Conservation (phyloP, 2,888 invertebrate genomes). For the Branchipolynoe longqiensis region DNA sequence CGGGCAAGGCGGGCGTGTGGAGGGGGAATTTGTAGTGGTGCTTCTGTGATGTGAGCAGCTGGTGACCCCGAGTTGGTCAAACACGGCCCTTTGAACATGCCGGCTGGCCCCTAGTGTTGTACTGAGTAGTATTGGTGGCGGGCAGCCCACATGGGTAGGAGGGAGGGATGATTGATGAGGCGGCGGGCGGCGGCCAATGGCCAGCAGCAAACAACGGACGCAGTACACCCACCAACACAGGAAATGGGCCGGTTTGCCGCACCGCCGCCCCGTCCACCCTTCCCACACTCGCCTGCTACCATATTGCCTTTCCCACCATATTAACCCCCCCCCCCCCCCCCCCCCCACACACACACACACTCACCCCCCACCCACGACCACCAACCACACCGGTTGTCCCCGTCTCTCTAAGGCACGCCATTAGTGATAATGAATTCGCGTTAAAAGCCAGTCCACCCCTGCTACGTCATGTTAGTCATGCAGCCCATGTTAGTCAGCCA, state of each 20-base stretch:
- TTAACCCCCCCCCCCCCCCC: no score
- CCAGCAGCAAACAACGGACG: neutral
- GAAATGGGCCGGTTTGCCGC: slow-evolving; percentile 2
- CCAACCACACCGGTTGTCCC: no score
- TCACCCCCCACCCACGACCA: no score
- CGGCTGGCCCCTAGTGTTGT: neutral
- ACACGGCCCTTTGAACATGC: neutral
- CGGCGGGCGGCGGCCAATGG: neutral
- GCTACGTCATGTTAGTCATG: no score
- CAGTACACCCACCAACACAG: neutral
- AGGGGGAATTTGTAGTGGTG: neutral
- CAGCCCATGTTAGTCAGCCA: no score
- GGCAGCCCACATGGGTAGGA: neutral
- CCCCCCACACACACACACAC: no score
- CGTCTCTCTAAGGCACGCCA: no score
- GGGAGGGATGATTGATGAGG: neutral
- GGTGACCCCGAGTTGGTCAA: neutral
- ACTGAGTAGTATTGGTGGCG: neutral
- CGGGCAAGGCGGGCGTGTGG: neutral
- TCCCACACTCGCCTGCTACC: no score
- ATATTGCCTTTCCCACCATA: no score
- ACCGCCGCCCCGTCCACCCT: neutral
- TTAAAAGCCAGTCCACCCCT: no score
- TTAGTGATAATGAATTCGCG: no score
- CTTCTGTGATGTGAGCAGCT: neutral